A percentile compares a stretch with the other conserved stretches of the same genome.
Evolutionary conservation across 2,113 vertebrate genomes (phyloP).

Genomic region (Burhinus bistriatus): DNA sequence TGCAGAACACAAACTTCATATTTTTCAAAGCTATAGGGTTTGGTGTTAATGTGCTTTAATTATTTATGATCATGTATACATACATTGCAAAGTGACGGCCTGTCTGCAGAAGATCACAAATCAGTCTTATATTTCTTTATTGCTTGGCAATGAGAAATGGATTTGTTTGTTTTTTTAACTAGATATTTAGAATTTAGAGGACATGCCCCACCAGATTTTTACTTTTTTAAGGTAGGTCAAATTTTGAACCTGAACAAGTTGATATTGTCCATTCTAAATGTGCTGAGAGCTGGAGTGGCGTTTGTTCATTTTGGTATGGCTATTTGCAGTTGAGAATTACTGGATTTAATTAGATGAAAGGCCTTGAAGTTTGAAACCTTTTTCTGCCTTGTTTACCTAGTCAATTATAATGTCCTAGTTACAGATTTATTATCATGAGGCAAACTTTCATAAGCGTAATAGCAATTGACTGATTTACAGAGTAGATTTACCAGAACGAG

Average conservation of each 20-base stretch:
- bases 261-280: conserved; percentile 61
- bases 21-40: background rate
- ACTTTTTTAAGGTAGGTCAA: conserved; percentile 66
- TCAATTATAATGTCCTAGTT: background rate
- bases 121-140: conserved; percentile 53
- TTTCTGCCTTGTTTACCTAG: background rate
- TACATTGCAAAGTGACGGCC: conserved; percentile 19
- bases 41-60: conserved; percentile 2
- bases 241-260: conserved; percentile 47
- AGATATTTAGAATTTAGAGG: conserved; percentile 70
- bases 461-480: background rate
- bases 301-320: conserved; percentile 65
- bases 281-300: conserved; percentile 57
- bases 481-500: background rate
- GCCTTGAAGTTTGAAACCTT: background rate
- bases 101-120: conserved; percentile 41
- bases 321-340: conserved; percentile 54
- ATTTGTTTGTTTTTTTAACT: conserved; percentile 67
- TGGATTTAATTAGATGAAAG: background rate
- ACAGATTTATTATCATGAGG: background rate
- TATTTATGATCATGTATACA: background rate
- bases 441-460: background rate
- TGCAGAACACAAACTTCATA: background rate
- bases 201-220: conserved; percentile 62
- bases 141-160: conserved; percentile 61